These are phyloP conservation scores for Philhelius pedissequus DNA, from an alignment of 2,888 invertebrate genomes.

Conservation along the genomic window DNA sequence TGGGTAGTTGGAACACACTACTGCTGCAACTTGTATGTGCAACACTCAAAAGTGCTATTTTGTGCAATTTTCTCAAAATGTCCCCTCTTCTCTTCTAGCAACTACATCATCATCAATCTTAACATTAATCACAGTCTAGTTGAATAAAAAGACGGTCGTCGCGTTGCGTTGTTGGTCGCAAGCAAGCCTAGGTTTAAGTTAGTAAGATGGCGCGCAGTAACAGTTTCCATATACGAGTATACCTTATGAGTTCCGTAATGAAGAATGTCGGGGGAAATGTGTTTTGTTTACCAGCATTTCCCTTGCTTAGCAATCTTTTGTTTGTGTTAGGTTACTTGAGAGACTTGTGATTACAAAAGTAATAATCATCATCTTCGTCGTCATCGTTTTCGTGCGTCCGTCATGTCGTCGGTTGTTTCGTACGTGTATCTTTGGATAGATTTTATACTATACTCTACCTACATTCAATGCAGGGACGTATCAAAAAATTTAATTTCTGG, in stretches of 20 bases:
- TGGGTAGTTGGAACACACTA: background rate
- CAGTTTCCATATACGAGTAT: slow-evolving; percentile 19
- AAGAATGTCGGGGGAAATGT: slow-evolving; percentile 7
- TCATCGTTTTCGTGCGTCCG: background rate
- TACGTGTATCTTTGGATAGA: background rate
- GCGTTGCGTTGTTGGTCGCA: background rate
- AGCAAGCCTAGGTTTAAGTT: background rate
- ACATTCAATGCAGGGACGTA: background rate
- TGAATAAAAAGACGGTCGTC: background rate
- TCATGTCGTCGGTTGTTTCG: background rate
- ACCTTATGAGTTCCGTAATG: slow-evolving; percentile 14
- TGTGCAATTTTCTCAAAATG: background rate
- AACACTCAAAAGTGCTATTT: slow-evolving; percentile 21
- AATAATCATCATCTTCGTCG: background rate
- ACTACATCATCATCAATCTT: slow-evolving; percentile 4
- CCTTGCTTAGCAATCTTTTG: slow-evolving; percentile 10
- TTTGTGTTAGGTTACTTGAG: slow-evolving; percentile 24
- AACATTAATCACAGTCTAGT: slow-evolving; percentile 7
- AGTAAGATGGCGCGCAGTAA: background rate
- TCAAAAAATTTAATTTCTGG: background rate
- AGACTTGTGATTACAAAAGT: slow-evolving; percentile 22
- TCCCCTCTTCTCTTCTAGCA: background rate
- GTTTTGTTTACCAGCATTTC: slow-evolving; percentile 33
- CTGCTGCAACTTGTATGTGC: slow-evolving; percentile 9
- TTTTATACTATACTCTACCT: background rate